These are phyloP conservation scores for Apostichopus californicus DNA, from an alignment of 35 echinoderm and acorn worm species.

Conservation along the genomic window DNA sequence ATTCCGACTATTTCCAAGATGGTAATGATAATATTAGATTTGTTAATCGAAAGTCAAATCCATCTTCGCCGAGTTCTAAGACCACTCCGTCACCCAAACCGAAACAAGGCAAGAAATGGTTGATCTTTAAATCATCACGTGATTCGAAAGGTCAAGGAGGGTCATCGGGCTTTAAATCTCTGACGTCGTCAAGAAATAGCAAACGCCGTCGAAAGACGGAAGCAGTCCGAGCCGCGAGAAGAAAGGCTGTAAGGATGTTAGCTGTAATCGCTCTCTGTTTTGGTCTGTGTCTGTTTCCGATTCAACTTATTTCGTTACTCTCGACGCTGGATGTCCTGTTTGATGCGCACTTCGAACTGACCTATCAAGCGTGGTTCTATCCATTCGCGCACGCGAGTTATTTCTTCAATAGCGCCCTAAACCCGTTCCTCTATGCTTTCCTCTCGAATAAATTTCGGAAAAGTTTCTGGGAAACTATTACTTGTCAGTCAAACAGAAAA, in stretches of 20 bases:
- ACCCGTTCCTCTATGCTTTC: conserved; percentile 90
- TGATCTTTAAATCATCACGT: conserved; percentile 17
- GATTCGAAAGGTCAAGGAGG: background rate
- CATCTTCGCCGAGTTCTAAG: background rate
- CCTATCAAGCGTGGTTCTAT: conserved; percentile 20
- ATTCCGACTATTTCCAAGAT: conserved; percentile 32
- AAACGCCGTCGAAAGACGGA: conserved; percentile 70
- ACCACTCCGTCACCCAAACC: background rate
- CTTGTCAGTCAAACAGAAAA: conserved; percentile 50
- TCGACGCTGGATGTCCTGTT: background rate
- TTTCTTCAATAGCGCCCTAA: conserved; percentile 90
- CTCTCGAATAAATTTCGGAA: conserved; percentile 90
- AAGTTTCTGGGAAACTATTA: conserved; percentile 74
- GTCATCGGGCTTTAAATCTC: background rate
- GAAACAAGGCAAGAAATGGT: conserved; percentile 28
- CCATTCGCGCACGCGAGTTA: conserved; percentile 66
- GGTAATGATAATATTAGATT: conserved; percentile 48
- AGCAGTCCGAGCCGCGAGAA: conserved; percentile 68
- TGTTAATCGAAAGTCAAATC: background rate
- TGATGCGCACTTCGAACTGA: conserved; percentile 10
- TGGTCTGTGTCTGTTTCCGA: conserved; percentile 84
- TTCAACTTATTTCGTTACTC: conserved; percentile 55
- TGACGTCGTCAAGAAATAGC: conserved; percentile 19
- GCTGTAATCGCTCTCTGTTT: conserved; percentile 77
- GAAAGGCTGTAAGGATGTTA: conserved; percentile 82